Evolutionary conservation across 2,888 invertebrate genomes (phyloP).

Genomic region (Eumerus sabulonum): DNA sequence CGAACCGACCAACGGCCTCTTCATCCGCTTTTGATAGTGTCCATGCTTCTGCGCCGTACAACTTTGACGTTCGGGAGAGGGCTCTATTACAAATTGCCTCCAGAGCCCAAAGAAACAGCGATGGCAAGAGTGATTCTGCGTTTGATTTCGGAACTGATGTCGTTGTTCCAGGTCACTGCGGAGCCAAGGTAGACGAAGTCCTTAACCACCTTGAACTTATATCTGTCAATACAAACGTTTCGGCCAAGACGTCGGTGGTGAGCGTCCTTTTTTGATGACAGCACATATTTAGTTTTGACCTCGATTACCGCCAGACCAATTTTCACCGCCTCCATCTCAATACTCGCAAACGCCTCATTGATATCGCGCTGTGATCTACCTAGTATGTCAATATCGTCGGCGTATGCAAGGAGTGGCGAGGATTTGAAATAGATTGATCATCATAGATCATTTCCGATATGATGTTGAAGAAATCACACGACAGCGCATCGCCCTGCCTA

Average conservation of each 20-base stretch:
- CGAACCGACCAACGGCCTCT: too few relatives aligned
- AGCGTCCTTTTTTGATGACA: background rate
- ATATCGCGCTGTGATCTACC: background rate
- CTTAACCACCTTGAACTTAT: too few relatives aligned
- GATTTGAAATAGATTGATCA: too few relatives aligned
- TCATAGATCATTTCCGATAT: too few relatives aligned
- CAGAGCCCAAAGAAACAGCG: background rate
- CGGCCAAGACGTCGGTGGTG: background rate
- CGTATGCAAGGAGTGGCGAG: background rate
- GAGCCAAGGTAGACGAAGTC: too few relatives aligned
- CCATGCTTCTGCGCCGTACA: too few relatives aligned
- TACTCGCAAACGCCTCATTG: background rate
- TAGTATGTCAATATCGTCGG: background rate
- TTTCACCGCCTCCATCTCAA: background rate
- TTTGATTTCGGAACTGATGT: background rate
- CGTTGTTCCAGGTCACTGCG: background rate
- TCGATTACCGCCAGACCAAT: background rate
- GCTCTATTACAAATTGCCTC: slow-evolving; percentile 6
- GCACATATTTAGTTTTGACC: background rate
- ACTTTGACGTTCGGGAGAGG: background rate
- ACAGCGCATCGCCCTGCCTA: too few relatives aligned
- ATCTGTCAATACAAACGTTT: too few relatives aligned
- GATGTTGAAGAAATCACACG: too few relatives aligned
- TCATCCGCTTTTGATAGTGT: too few relatives aligned
- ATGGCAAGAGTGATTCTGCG: background rate